phyloP scores from a whole-genome alignment of 2,888 invertebrate species.

The Apodemia zela region DNA sequence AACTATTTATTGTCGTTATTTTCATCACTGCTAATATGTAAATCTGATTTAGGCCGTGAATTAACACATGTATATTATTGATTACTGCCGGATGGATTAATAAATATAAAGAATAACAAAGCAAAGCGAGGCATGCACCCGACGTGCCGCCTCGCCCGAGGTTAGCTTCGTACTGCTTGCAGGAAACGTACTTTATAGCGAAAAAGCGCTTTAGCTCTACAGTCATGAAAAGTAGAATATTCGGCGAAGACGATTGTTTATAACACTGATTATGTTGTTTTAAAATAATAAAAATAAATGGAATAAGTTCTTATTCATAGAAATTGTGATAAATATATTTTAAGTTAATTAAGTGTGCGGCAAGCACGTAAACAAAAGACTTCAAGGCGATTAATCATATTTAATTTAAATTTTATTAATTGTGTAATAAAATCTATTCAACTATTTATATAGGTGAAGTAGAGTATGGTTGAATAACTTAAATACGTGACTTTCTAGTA shows the following conservation, averaged over 20 bases:
- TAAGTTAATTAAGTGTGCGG: not conserved
- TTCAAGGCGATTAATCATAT: not conserved
- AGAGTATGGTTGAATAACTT: no score
- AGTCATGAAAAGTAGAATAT: not conserved
- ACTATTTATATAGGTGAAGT: no score
- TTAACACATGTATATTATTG: constrained; percentile 60
- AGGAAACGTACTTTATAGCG: constrained; percentile 9
- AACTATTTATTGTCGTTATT: constrained; percentile 46
- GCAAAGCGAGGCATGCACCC: constrained; percentile 74
- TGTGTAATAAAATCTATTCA: no score
- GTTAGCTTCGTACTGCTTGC: constrained; percentile 63
- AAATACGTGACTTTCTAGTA: no score
- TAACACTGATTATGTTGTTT: not conserved
- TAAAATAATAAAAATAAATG: not conserved
- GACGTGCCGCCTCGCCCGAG: constrained; percentile 74
- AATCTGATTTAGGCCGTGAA: constrained; percentile 51
- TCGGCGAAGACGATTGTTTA: not conserved
- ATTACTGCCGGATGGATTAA: constrained; percentile 64
- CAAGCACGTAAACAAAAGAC: not conserved
- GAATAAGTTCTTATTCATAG: not conserved
- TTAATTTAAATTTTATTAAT: no score
- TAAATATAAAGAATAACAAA: constrained; percentile 70
- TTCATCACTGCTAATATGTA: constrained; percentile 39
- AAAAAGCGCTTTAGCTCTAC: not conserved
- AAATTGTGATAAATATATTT: not conserved